Evolutionary conservation across 2,113 vertebrate species (phyloP), one percentile per base, ranked within the genome.

Genomic region (Xenus cinereus): DNA sequence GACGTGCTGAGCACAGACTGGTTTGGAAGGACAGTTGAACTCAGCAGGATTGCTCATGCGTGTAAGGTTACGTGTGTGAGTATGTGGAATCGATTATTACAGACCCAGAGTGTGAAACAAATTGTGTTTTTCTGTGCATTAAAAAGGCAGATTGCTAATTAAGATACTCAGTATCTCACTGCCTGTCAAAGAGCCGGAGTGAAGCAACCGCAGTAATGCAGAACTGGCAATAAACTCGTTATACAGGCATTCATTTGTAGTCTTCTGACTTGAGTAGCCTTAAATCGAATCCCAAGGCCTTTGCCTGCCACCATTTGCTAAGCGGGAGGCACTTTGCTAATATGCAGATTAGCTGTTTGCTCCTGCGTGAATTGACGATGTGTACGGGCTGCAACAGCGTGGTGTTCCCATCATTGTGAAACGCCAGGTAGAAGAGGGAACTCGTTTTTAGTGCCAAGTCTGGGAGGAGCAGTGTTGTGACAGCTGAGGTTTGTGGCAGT

Each of bases 311-410:
- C 28, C 12, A 0, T 11, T 66, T 15, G 64, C 46, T 7, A n/a
- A 30, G 10, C 1, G 3, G 60, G n/a, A 3, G 51, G 74, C 48
- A 32, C 14, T 18, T 33, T 11, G 18, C 72, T 50, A 7, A 7
- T 16, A 14, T 8, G 37, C 57, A 60, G n/a, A 8, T 67, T 4
- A 10, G 33, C 23, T 76, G 9, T 32, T 83, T 67, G 79, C 64
- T 62, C 0, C 21, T 3, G n/a, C 26, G 28, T 32, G 74, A 9
- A 19, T 33, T 0, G 2, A 9, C 37, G 11, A 8, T 8, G 14
- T 48, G 46, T 35, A n/a, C 33, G 33, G 23, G 41, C 51, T 63
- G 75, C 17, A 15, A 1, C 39, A 57, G 57, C 43, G 3, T 9
- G 14, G 18, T 57, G n/a, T 32, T 48, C 8, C 46, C 28, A 4